Evolutionary conservation across 2,888 invertebrate species (phyloP).

Genomic region (Folsomia candida): DNA sequence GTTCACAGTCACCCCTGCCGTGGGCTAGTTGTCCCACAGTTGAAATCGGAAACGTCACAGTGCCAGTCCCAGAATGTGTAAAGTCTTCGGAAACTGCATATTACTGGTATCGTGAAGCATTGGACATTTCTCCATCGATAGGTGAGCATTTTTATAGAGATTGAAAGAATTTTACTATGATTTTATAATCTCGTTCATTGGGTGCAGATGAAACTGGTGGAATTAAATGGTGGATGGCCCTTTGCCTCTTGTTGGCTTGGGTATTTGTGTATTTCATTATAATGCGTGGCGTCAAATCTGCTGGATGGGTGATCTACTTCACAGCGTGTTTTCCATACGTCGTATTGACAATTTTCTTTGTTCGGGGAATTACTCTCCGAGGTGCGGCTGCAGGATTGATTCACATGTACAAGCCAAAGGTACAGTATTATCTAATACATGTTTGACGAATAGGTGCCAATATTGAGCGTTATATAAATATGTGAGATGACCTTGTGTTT

Average conservation of each 20-base stretch:
- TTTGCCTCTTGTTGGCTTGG: constrained; percentile 86
- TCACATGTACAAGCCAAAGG: constrained; percentile 92
- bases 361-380: constrained; percentile 80
- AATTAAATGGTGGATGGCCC: constrained; percentile 88
- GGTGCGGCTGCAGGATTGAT: constrained; percentile 81
- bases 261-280: constrained; percentile 88
- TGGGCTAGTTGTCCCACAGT: constrained; percentile 76
- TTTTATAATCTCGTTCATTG: no score
- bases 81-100: constrained; percentile 84
- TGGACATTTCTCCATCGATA: constrained; percentile 83
- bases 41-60: constrained; percentile 61
- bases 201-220: constrained; percentile 79
- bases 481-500: neutral
- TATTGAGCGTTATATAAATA: no score
- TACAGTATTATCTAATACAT: constrained; percentile 53
- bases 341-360: constrained; percentile 90
- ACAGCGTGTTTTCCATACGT: constrained; percentile 93
- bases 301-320: constrained; percentile 90
- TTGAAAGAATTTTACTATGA: no score
- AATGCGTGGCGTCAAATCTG: constrained; percentile 94
- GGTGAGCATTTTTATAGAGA: no score
- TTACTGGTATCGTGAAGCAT: constrained; percentile 86
- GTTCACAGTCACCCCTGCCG: constrained; percentile 71
- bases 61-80: constrained; percentile 69
- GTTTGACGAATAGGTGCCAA: no score